Conservation (phyloP, 2,797 vertebrate species). For the Chanos chanos region DNA sequence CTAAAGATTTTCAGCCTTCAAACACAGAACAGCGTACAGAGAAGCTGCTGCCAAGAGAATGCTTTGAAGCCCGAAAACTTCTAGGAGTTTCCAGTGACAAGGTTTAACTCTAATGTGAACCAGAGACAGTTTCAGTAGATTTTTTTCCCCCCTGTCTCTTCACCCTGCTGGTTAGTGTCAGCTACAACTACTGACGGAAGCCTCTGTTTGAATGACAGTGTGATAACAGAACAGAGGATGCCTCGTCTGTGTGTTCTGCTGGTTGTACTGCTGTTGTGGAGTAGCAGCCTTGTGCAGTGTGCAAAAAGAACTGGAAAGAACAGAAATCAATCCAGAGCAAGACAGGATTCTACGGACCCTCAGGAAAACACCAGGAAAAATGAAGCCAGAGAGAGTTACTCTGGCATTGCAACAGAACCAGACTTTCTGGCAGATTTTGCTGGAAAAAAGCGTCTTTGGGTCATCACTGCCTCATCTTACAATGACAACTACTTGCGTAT, state of each 20-base stretch:
- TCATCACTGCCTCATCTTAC: slow-evolving; percentile 71
- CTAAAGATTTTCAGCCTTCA: slow-evolving; percentile 15
- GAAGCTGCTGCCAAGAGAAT: slow-evolving; percentile 33
- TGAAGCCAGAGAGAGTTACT: slow-evolving; percentile 25
- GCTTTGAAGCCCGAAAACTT: slow-evolving; percentile 70
- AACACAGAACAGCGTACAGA: slow-evolving; percentile 14
- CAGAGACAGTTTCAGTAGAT: slow-evolving; percentile 55
- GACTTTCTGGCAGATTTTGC: slow-evolving; percentile 71
- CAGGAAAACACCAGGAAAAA: slow-evolving; percentile 45
- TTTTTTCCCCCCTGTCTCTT: slow-evolving; percentile 13
- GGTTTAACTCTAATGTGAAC: slow-evolving; percentile 64
- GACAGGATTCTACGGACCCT: slow-evolving; percentile 58
- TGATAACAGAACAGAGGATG: slow-evolving; percentile 52
- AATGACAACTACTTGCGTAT: slow-evolving; percentile 70
- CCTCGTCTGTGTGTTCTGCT: slow-evolving; percentile 42
- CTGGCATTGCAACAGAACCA: slow-evolving; percentile 50
- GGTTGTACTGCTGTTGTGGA: slow-evolving; percentile 59
- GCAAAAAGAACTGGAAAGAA: slow-evolving; percentile 44
- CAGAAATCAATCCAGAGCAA: slow-evolving; percentile 56
- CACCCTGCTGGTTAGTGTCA: slow-evolving; percentile 2
- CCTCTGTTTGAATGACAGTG: slow-evolving; percentile 6
- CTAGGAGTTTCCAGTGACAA: slow-evolving; percentile 67
- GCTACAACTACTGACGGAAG: slow-evolving; percentile 26
- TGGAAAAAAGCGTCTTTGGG: slow-evolving; percentile 74
- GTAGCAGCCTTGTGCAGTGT: slow-evolving; percentile 38